Evolutionary conservation across 2,797 vertebrate species (phyloP), one percentile per base, ranked within the genome.

Genomic region (Chloroceryle inda): DNA sequence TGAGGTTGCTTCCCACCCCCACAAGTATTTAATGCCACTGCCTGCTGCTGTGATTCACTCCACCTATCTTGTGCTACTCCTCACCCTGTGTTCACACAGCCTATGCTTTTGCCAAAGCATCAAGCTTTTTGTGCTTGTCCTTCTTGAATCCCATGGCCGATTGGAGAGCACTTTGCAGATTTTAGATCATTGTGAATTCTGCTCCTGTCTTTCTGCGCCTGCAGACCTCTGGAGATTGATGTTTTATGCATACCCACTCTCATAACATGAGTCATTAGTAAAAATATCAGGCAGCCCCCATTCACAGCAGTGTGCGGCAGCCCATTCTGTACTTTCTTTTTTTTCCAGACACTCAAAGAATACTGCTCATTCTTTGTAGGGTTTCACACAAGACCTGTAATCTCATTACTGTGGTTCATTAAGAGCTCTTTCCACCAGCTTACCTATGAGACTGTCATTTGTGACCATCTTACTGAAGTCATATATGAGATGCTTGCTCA

Each of bases 131-230:
- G 27, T 9, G 15, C 66, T 69, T 75, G 45, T 55, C 26, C 45
- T 64, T 78, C 61, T 38, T 23, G 23, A 75, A 62, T 78, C 31
- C 35, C 77, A 33, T 49, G 11, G 24, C 66, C 0, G 4, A 17
- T 31, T 55, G 69, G 31, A 40, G 69, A 84, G 59, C n/a, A 15
- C 69, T 75, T 53, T 84, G 38, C 66, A 68, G 73, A 17, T 92
- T 92, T 93, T 24, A 88, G 73, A 58, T 90, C 37, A 66, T 90
- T 93, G 83, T 92, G 92, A 84, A 92, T 96, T 93, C 94, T 75
- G 55, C n/a, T 92, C 53, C 73, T 76, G 66, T 37, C 85, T 78
- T 84, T 81, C 0, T 0, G 62, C 0, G 42, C 73, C 66, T 9
- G 5, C 62, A 88, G 92, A 84, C 80, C 73, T 92, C 81, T 42